Evolutionary conservation across 2,797 vertebrate species (phyloP), one percentile per base, ranked within the genome.

Genomic region (Rhinella marina): DNA sequence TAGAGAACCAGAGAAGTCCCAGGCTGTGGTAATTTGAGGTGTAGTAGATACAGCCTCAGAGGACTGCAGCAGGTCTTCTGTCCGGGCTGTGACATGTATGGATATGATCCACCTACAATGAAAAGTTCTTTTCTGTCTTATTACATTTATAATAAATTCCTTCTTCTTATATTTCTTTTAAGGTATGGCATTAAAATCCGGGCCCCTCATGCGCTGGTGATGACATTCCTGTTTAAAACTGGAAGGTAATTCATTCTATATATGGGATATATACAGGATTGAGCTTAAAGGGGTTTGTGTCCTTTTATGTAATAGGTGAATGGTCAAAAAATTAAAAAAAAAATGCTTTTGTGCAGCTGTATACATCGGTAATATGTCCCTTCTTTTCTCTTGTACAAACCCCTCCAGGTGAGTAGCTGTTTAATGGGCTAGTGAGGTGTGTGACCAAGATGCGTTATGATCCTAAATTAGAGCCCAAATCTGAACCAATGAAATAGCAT

Each of bases 161-260:
- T 57, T 23, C 48, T 29, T 32, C 14, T 68, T 5, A 84, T 0
- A 85, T 81, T 0, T 0, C 23, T 91, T 90, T 90, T 86, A 19
- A 99, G 98, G 68, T 99, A 99, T 59, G 98, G 98, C 90, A 97
- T 94, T 52, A 99, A 99, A 94, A 97, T 99, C 86, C 94, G 98
- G 88, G 98, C 97, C 25, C 98, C 98, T 0, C 98, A 99, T 0
- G 97, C 98, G 8, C 92, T 99, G 88, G 98, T 99, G 77, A 99
- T 99, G 98, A 99, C 98, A 21, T 98, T 99, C 92, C 95, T 99
- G 0, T 99, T 99, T 92, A 96, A 93, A 92, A 96, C 91, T 89
- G 98, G 97, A 94, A 99, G 98, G 98, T 99, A 96, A 61, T 21
- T 8, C 64, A 59, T 52, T 59, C 27, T 80, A 0, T 73, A 2